Conservation (phyloP, 1,140 invertebrate species). For the Bicyclus anynana region DNA sequence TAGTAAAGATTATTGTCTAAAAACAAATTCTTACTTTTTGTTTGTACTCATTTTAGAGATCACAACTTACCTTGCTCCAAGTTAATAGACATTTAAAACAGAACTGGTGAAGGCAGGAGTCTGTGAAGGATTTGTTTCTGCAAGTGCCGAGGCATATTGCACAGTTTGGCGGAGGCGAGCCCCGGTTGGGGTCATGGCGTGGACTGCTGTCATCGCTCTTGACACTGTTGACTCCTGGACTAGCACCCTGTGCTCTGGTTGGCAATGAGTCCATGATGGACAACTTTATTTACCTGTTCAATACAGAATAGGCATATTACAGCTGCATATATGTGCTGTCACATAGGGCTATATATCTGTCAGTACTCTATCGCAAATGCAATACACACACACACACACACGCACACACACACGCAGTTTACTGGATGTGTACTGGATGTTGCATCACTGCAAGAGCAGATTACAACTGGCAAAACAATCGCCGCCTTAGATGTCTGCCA, state of each 20-base stretch:
- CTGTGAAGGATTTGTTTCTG: constrained; percentile 92
- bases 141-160: constrained; percentile 93
- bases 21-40: too few relatives aligned
- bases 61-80: constrained; percentile 90
- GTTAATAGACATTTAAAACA: constrained; percentile 95
- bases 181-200: constrained; percentile 55
- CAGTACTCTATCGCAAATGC: too few relatives aligned
- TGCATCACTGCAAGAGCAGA: too few relatives aligned
- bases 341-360: too few relatives aligned
- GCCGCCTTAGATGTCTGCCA: too few relatives aligned
- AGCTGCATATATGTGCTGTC: too few relatives aligned
- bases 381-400: too few relatives aligned
- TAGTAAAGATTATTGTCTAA: too few relatives aligned
- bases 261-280: constrained; percentile 51
- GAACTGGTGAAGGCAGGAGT: constrained; percentile 95
- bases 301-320: too few relatives aligned
- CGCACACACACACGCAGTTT: too few relatives aligned
- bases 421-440: too few relatives aligned
- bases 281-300: not conserved
- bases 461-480: too few relatives aligned
- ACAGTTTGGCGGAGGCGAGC: constrained; percentile 90
- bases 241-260: constrained; percentile 43
- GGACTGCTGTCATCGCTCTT: constrained; percentile 64
- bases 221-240: constrained; percentile 48
- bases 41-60: not conserved